Evolutionary conservation across 2,888 invertebrate species (phyloP).

Genomic region (Artemia sp.): DNA sequence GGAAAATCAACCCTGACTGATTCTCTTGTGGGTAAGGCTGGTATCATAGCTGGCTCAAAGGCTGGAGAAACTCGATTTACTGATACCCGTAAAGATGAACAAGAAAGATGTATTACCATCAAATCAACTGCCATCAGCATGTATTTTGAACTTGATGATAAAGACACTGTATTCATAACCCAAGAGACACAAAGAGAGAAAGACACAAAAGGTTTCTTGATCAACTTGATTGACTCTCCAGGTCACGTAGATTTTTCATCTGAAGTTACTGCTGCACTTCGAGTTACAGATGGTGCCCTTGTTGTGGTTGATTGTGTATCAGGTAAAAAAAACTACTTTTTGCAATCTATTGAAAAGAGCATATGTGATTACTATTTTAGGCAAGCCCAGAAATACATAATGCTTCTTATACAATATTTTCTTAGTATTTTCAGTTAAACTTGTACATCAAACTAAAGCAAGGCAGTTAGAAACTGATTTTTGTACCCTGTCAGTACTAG

Average conservation of each 20-base stretch:
- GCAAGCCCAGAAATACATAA: too few species aligned
- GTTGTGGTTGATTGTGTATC: conserved; percentile 99
- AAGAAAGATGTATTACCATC: conserved; percentile 99
- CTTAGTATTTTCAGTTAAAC: too few species aligned
- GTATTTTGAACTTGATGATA: conserved; percentile 91
- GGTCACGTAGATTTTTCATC: conserved; percentile 99
- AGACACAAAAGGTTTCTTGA: conserved; percentile 86
- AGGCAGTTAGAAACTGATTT: too few species aligned
- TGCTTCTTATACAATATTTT: too few species aligned
- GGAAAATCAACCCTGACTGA: conserved; percentile 99
- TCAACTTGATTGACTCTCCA: conserved; percentile 98
- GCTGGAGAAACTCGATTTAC: conserved; percentile 99
- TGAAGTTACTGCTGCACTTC: conserved; percentile 97
- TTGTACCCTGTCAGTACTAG: too few species aligned
- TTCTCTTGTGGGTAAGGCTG: conserved; percentile 97
- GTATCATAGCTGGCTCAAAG: conserved; percentile 96
- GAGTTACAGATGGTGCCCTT: conserved; percentile 98
- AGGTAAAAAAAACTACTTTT: conserved; percentile 41
- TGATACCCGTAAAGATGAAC: conserved; percentile 98
- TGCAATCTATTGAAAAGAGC: too few species aligned
- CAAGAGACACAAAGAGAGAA: conserved; percentile 77
- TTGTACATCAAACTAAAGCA: too few species aligned
- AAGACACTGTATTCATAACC: conserved; percentile 84
- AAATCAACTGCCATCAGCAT: conserved; percentile 99
- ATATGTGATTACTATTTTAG: too few species aligned